These are phyloP conservation scores for Liolophura sinensis DNA, from an alignment of 1,140 invertebrate genomes.

Conservation along the genomic window DNA sequence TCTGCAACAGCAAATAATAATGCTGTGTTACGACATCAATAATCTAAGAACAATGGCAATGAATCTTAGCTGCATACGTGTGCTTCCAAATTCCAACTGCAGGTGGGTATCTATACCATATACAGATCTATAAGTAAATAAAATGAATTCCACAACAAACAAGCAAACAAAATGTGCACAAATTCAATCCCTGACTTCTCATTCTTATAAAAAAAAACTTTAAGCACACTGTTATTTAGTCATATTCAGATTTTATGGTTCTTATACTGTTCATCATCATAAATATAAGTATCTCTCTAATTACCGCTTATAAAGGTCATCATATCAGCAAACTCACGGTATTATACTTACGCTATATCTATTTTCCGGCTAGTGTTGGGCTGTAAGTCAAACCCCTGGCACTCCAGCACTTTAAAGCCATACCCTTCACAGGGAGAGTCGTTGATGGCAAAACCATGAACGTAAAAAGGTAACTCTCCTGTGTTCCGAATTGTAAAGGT, in stretches of 20 bases:
- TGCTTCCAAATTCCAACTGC: neutral
- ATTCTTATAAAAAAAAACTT: too few species aligned
- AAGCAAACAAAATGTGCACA: conserved; percentile 1
- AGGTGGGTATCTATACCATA: neutral
- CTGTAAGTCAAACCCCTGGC: conserved; percentile 75
- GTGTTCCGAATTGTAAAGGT: conserved; percentile 87
- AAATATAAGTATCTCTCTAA: neutral
- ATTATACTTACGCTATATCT: conserved; percentile 72
- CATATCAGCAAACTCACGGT: too few species aligned
- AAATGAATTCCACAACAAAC: neutral
- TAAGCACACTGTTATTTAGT: neutral
- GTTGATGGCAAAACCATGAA: conserved; percentile 74
- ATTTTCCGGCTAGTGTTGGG: conserved; percentile 85
- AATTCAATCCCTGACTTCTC: too few species aligned
- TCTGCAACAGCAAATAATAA: conserved; percentile 47
- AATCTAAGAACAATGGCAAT: conserved; percentile 1
- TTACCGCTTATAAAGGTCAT: too few species aligned
- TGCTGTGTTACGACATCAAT: conserved; percentile 1
- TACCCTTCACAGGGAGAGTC: conserved; percentile 79
- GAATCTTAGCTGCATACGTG: neutral
- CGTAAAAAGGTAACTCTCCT: conserved; percentile 77
- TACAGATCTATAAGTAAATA: conserved; percentile 8
- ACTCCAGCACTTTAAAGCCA: conserved; percentile 85
- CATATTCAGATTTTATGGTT: too few species aligned
- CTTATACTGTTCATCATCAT: too few species aligned